Base-by-base conservation (phyloP, 2,888 invertebrate genomes). In the Xanthorhoe spadicearia region DNA sequence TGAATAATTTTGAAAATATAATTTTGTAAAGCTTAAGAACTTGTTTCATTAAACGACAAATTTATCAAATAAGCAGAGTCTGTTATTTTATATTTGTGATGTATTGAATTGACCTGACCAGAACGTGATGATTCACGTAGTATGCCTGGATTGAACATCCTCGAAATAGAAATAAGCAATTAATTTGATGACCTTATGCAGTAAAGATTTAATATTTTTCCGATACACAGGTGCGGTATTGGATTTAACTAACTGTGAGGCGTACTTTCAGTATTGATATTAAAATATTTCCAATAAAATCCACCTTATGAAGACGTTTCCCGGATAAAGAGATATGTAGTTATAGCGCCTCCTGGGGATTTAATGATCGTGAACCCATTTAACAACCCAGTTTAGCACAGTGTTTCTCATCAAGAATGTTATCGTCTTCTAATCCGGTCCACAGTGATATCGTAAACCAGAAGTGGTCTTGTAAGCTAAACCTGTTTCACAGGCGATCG, bases 381-480 rank as follows among this genome's bases (percentile, higher is more conserved):
- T 84, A 87, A 85, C 85, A 85, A 80, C 81, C 86, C 81, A 83
- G 84, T 86, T 90, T 88, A 87, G 88, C 87, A 85, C 84, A 83
- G 85, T 85, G 84, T 86, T 83, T 84, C 84, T 84, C 86, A 88
- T 89, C 88, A 83, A 83, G 87, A 87, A 86, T 83, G 83, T 86
- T 90, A 91, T 90, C 90, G 86, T 86, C 86, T 85, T 84, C 88
- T 92, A 90, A 90, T 92, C 91, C 90, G 89, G 92, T 90, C 88
- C 79, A 74, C 77, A 79, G 83, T 86, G 87, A 89, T 90, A 91
- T 91, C 89, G 86, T 89, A 88, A 91, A 89, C 87, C 89, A 91
- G 91, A 91, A 90, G 86, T 85, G 87, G 88, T 86, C 86, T 84
- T 85, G 84, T 86, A 87, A 86, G 84, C 78, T 74, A 87, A 92